Conservation (phyloP, 2,113 vertebrate species). For the Sylvietta virens region DNA sequence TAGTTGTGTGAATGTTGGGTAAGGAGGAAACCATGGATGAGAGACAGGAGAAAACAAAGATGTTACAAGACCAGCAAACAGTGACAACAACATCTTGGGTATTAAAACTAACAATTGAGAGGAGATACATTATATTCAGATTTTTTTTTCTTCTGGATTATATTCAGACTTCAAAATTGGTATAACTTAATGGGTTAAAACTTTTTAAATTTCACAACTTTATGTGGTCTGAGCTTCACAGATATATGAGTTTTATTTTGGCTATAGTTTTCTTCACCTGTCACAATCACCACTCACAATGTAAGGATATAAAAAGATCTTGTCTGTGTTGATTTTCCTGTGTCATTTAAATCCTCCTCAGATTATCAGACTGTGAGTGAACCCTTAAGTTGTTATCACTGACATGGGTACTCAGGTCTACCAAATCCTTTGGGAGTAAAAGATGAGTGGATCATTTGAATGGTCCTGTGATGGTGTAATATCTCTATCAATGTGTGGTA, state of each 20-base stretch:
- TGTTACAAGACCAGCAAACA: background rate
- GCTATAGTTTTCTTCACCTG: background rate
- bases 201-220: background rate
- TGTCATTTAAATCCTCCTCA: background rate
- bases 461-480: background rate
- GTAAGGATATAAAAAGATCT: background rate
- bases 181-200: background rate
- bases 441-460: background rate
- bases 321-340: background rate
- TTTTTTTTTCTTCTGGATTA: background rate
- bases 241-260: background rate
- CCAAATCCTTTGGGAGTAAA: background rate
- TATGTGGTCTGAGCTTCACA: background rate
- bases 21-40: background rate
- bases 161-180: background rate
- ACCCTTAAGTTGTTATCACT: background rate
- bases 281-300: background rate
- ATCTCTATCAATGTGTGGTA: background rate
- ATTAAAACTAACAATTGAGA: background rate
- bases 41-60: background rate
- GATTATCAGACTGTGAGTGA: background rate
- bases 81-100: background rate
- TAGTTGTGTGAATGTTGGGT: background rate
- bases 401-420: background rate
- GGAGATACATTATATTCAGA: background rate